Evolutionary conservation across 2,113 vertebrate species (phyloP).

Genomic region (Phodopus roborovskii): DNA sequence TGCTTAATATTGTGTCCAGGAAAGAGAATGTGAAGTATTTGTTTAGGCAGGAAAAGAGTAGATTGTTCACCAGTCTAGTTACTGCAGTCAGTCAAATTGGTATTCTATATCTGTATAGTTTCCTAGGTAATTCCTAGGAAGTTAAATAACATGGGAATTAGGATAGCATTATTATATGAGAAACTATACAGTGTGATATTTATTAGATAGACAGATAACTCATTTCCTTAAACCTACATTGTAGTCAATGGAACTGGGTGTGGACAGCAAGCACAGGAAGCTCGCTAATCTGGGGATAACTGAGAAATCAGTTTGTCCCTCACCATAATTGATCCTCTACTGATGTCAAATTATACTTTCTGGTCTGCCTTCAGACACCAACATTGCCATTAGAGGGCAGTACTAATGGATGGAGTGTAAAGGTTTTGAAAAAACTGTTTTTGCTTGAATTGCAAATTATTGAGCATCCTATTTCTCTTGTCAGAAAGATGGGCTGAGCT

Average conservation of each 20-base stretch:
- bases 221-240: not conserved
- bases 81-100: not conserved
- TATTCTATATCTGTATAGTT: not conserved
- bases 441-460: not conserved
- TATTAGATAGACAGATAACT: not conserved
- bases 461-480: not conserved
- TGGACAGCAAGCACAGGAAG: not conserved
- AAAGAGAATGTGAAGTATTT: not conserved
- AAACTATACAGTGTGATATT: not conserved
- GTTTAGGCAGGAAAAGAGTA: not conserved
- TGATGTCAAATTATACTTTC: not conserved
- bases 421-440: not conserved
- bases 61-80: not conserved
- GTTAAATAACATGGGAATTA: not conserved
- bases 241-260: not conserved
- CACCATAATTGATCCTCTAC: not conserved
- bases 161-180: not conserved
- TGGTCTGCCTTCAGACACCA: not conserved
- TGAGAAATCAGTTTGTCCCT: not conserved
- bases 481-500: not conserved
- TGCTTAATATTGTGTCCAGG: not conserved
- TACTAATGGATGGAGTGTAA: not conserved
- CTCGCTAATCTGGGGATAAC: not conserved
- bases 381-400: not conserved
- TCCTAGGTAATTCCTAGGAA: not conserved